These are phyloP conservation scores for Sminthurinus signatus DNA, from an alignment of 1,140 invertebrate genomes.

Conservation along the genomic window DNA sequence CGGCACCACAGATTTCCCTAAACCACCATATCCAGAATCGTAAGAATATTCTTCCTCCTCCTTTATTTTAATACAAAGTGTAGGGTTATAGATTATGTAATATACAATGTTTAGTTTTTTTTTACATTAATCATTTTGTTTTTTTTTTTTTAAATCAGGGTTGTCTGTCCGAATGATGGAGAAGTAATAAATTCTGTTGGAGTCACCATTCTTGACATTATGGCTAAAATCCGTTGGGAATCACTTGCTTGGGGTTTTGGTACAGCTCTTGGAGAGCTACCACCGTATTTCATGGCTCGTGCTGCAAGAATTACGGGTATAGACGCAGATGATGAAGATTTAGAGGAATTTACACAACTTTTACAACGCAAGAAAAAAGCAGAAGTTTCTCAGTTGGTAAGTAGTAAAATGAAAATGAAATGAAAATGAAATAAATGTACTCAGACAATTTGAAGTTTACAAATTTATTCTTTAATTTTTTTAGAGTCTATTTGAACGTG, in stretches of 20 bases:
- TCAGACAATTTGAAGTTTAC: not conserved
- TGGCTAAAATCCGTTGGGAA: constrained; percentile 94
- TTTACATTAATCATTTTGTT: not conserved
- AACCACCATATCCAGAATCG: constrained; percentile 82
- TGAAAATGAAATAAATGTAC: not conserved
- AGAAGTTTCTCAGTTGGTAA: constrained; percentile 39
- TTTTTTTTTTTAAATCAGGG: constrained; percentile 36
- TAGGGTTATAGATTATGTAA: too few relatives aligned
- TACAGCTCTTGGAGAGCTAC: constrained; percentile 93
- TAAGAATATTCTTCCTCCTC: too few relatives aligned
- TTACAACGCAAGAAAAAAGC: constrained; percentile 56
- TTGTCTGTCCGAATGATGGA: constrained; percentile 46
- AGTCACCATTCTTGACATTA: constrained; percentile 70
- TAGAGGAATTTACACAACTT: constrained; percentile 65
- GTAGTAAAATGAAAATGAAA: not conserved
- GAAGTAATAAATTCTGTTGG: constrained; percentile 33
- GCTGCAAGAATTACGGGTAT: constrained; percentile 67
- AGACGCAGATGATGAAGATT: constrained; percentile 59
- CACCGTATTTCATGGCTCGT: constrained; percentile 94
- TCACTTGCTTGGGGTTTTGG: constrained; percentile 97
- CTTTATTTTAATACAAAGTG: not conserved
- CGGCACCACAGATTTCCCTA: constrained; percentile 85
- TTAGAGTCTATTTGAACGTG: constrained; percentile 63
- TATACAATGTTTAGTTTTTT: too few relatives aligned
- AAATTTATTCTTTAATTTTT: not conserved